Percentiles rank a stretch among this genome's conserved stretches.
Evolutionary conservation across 2,113 vertebrate genomes (phyloP).

Genomic region (Charina bottae): DNA sequence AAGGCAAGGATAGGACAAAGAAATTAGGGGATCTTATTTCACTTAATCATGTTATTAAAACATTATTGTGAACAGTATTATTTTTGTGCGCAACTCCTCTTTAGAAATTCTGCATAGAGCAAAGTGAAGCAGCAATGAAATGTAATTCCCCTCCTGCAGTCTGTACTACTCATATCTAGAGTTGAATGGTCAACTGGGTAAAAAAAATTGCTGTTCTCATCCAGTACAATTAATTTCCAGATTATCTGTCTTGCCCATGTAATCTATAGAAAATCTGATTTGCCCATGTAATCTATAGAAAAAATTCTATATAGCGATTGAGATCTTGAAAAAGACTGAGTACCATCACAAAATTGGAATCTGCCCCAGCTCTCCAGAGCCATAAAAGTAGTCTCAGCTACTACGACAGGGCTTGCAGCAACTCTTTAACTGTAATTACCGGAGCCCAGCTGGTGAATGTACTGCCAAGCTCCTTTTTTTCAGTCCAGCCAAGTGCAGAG

Average conservation of each 20-base stretch:
- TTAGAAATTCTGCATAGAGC: not conserved
- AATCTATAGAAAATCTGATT: not conserved
- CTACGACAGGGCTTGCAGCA: not conserved
- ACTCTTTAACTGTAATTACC: not conserved
- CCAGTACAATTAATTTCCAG: too few species aligned
- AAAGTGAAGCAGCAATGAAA: not conserved
- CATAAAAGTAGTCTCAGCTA: not conserved
- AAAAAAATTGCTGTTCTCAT: too few species aligned
- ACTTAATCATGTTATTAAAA: not conserved
- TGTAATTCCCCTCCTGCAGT: too few species aligned
- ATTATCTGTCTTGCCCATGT: too few species aligned
- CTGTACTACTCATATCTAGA: too few species aligned
- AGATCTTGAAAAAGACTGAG: not conserved
- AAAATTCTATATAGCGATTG: not conserved
- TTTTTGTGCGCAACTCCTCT: not conserved
- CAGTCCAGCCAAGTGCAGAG: not conserved
- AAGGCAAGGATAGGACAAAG: not conserved
- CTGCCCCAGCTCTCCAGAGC: not conserved
- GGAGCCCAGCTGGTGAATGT: not conserved
- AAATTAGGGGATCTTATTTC: not conserved
- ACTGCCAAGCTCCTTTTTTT: not conserved
- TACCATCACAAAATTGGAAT: not conserved
- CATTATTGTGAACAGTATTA: not conserved
- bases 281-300: not conserved
- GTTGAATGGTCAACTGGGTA: too few species aligned